Base-by-base conservation (phyloP, 2,888 invertebrate species). In the Plutella xylostella region DNA sequence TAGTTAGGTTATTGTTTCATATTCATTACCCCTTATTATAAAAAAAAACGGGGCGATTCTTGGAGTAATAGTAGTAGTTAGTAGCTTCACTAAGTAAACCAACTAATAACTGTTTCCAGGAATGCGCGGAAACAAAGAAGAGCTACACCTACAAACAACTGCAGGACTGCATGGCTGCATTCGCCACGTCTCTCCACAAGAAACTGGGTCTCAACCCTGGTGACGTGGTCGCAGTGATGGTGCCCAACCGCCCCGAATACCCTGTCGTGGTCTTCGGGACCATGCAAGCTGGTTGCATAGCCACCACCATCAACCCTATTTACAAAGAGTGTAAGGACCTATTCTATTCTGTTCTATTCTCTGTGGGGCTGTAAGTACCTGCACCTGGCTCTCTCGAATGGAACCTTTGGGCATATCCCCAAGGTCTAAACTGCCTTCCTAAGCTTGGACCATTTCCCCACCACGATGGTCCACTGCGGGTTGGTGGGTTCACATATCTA, bases 211-310 rank as follows among this genome's bases (percentile, higher is more conserved):
- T 92, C 17, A 78, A 79, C 35, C 76, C 82, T 12, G 87, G 88
- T 1, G 90, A 93, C 58, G 86, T 90, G 0, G 70, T 93, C 3
- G 90, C 89, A 0, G 60, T 91, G 1, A 85, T 92, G 53, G 56
- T 92, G 47, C 91, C 92, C 1, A 94, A 94, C 63, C 65, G 88
- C 43, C 93, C 93, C 0, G 93, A 94, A 68, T 91, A 88, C 59
- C 85, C 89, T 0, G 86, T 92, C 12, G 85, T 87, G 1, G 72
- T 87, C 0, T 70, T 92, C 44, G 93, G 92, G 0, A 73, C 86
- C 11, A 56, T 91, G n/a, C 89, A 90, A 57, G 92, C 91, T 28
- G 91, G 91, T 1, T 73, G 92, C 18, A 62, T 87, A 6, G 77
- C 90, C 17, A 91, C 92, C 0, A 89, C 92, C 1, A 76, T 92